Percentiles rank a stretch among this genome's conserved stretches.
Evolutionary conservation across 2,113 vertebrate genomes (phyloP).

Genomic region (Argyrosomus japonicus): DNA sequence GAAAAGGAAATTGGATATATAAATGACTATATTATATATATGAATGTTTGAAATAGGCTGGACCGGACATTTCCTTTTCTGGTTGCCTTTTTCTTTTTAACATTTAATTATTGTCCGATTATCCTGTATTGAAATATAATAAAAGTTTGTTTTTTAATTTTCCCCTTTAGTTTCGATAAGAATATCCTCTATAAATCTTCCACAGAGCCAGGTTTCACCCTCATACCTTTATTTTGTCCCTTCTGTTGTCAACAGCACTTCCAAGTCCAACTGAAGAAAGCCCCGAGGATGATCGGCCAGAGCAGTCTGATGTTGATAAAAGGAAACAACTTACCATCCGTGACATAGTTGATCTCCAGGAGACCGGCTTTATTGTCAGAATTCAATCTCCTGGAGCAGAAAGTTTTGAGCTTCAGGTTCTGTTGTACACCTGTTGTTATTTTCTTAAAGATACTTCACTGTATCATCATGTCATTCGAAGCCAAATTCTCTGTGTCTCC

Average conservation of each 20-base stretch:
- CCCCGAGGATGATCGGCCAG: constrained; percentile 68
- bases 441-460: neutral
- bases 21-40: no score
- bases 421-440: neutral
- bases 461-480: neutral
- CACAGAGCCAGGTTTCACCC: neutral
- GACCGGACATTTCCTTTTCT: neutral
- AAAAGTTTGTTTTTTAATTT: neutral
- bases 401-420: constrained; percentile 93
- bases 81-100: neutral
- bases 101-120: neutral
- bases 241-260: constrained; percentile 32
- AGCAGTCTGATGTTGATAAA: constrained; percentile 73
- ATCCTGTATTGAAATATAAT: neutral
- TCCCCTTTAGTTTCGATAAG: neutral
- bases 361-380: constrained; percentile 90
- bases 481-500: neutral
- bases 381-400: constrained; percentile 91
- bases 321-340: constrained; percentile 85
- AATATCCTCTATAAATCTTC: neutral
- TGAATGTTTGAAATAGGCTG: no score
- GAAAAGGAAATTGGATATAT: neutral
- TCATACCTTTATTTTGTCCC: neutral
- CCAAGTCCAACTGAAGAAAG: constrained; percentile 60
- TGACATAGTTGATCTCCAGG: constrained; percentile 91